Evolutionary conservation across 2,888 invertebrate species (phyloP).

Genomic region (Brassicogethes aeneus): DNA sequence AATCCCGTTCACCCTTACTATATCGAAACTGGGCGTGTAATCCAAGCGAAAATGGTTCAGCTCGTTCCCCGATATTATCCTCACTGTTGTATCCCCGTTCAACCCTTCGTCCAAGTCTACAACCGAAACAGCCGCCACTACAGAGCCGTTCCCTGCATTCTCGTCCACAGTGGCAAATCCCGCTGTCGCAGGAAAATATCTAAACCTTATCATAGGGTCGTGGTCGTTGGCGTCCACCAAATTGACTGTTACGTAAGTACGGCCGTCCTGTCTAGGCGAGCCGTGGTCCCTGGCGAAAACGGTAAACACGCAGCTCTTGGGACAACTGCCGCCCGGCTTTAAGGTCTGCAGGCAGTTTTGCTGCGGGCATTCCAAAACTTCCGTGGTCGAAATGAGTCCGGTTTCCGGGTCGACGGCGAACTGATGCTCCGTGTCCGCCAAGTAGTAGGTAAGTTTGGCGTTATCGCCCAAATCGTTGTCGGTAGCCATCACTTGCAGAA

Average conservation of each 20-base stretch:
- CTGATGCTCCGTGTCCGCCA: slow-evolving; percentile 76
- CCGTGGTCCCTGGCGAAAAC: slow-evolving; percentile 92
- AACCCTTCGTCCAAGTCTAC: slow-evolving; percentile 86
- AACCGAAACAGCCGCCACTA: slow-evolving; percentile 89
- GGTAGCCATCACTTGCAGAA: slow-evolving; percentile 86
- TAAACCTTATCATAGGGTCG: slow-evolving; percentile 83
- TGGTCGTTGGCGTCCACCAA: slow-evolving; percentile 90
- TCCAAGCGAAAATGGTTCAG: slow-evolving; percentile 82
- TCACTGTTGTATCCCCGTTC: slow-evolving; percentile 81
- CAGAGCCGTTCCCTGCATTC: slow-evolving; percentile 80
- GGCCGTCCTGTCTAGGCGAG: slow-evolving; percentile 80
- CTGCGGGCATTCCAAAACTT: slow-evolving; percentile 71
- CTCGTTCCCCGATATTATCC: slow-evolving; percentile 84
- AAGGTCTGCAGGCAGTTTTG: slow-evolving; percentile 66
- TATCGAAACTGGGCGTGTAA: slow-evolving; percentile 75
- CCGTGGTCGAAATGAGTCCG: slow-evolving; percentile 79
- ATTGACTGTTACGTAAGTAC: slow-evolving; percentile 89
- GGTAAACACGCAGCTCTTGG: slow-evolving; percentile 90
- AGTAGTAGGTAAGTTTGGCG: slow-evolving; percentile 82
- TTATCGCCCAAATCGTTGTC: slow-evolving; percentile 92
- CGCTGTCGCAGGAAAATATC: slow-evolving; percentile 75
- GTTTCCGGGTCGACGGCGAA: slow-evolving; percentile 89
- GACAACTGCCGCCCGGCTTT: slow-evolving; percentile 51
- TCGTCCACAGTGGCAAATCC: slow-evolving; percentile 89
- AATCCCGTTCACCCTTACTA: slow-evolving; percentile 83